Conservation (phyloP, 1,140 invertebrate species). For the Anthonomus grandis region DNA sequence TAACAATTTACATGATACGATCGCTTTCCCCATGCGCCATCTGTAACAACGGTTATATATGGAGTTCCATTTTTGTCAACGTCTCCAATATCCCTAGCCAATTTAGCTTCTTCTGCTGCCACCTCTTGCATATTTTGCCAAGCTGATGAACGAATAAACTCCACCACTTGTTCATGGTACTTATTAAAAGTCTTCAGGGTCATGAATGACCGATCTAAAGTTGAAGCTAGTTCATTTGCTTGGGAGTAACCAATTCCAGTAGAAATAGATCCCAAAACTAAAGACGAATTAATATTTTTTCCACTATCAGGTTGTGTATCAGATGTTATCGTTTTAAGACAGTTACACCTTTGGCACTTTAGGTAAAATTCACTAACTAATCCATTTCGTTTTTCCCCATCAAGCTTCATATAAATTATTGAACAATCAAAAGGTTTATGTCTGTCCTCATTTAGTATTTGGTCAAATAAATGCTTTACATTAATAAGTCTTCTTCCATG, state of each 20-base stretch:
- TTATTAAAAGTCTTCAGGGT: background rate
- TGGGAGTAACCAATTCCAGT: conserved; percentile 11
- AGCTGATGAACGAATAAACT: background rate
- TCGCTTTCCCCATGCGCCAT: conserved; percentile 10
- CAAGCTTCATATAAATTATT: background rate
- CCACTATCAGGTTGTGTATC: background rate
- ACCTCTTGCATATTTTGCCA: conserved; percentile 36
- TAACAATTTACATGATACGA: conserved; percentile 31
- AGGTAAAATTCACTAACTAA: background rate
- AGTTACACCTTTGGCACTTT: background rate
- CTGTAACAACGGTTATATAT: conserved; percentile 10
- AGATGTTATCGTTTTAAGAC: background rate
- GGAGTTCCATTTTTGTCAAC: conserved; percentile 28
- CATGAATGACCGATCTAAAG: conserved; percentile 10
- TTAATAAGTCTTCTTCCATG: background rate
- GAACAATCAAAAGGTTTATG: background rate
- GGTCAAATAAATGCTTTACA: background rate
- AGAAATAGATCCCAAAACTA: conserved; percentile 2
- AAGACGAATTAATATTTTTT: conserved; percentile 8
- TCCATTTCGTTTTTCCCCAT: background rate
- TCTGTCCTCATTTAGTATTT: background rate
- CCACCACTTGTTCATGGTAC: conserved; percentile 8
- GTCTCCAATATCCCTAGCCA: conserved; percentile 35
- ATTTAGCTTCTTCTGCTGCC: conserved; percentile 32
- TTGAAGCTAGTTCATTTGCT: too few species aligned